Percentiles rank a stretch among this genome's conserved stretches.
phyloP scores from a whole-genome alignment of 2,113 vertebrate species.

The Jacana jacana region DNA sequence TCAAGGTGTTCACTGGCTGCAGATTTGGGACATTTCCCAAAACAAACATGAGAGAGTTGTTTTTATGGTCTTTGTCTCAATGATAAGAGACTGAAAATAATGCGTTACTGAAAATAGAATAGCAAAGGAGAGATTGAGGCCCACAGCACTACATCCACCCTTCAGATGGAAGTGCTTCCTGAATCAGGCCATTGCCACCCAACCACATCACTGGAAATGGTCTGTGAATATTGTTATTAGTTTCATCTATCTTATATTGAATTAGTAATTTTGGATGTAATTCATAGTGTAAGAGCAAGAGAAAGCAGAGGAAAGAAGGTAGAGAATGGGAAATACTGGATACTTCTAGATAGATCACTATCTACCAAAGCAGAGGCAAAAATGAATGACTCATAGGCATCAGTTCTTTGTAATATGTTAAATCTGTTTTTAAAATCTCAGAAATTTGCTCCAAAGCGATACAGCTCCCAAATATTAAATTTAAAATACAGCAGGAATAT shows the following conservation, averaged over 20 bases:
- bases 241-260: neutral
- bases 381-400: neutral
- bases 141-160: neutral
- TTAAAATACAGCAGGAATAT: neutral
- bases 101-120: neutral
- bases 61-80: neutral
- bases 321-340: neutral
- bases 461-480: neutral
- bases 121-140: neutral
- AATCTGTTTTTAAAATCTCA: neutral
- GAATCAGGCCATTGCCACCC: neutral
- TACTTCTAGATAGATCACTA: neutral
- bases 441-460: neutral
- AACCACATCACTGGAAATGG: neutral
- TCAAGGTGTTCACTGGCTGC: neutral
- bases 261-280: neutral
- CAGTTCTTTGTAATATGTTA: neutral
- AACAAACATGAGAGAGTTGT: neutral
- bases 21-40: neutral
- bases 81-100: neutral
- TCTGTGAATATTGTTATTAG: neutral
- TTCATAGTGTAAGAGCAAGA: neutral
- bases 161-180: neutral
- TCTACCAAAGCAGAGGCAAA: neutral
- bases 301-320: neutral